Evolutionary conservation across 2,113 vertebrate species (phyloP).

Genomic region (Colistium nudipinnis): DNA sequence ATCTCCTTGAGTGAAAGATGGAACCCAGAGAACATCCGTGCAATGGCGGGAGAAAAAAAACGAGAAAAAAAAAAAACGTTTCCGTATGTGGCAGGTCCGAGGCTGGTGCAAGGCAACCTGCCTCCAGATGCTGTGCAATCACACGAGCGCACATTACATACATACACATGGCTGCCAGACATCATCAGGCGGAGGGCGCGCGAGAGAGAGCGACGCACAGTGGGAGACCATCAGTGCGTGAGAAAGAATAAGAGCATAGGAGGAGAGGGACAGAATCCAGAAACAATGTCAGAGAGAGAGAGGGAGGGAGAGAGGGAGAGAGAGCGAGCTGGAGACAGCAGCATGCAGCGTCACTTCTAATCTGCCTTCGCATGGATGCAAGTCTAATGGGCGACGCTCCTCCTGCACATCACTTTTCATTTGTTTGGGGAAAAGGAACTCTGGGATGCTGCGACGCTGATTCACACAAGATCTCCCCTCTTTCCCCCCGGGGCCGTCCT

Average conservation of each 20-base stretch:
- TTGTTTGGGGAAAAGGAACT: slow-evolving; percentile 24
- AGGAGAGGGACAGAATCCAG: slow-evolving; percentile 42
- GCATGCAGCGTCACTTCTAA: slow-evolving; percentile 40
- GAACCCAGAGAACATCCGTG: slow-evolving; percentile 59
- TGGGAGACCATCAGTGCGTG: slow-evolving; percentile 28
- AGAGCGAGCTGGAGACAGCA: slow-evolving; percentile 20
- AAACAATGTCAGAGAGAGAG: slow-evolving; percentile 43
- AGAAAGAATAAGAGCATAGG: slow-evolving; percentile 39
- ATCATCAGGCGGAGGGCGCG: slow-evolving; percentile 24
- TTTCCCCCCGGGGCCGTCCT: slow-evolving; percentile 12
- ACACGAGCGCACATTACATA: slow-evolving; percentile 35
- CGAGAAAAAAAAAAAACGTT: slow-evolving; percentile 49
- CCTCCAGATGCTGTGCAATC: slow-evolving; percentile 69
- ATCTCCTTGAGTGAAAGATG: slow-evolving; percentile 48
- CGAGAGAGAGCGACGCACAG: slow-evolving; percentile 21
- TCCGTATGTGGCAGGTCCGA: slow-evolving; percentile 57
- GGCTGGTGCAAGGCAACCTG: slow-evolving; percentile 63
- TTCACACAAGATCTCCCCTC: slow-evolving; percentile 1
- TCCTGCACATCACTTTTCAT: slow-evolving; percentile 34
- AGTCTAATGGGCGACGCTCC: slow-evolving; percentile 39
- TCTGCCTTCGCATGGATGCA: slow-evolving; percentile 35
- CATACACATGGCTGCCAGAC: slow-evolving; percentile 46
- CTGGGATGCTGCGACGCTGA: not conserved
- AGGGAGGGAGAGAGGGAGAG: slow-evolving; percentile 36
- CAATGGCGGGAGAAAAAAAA: slow-evolving; percentile 46